Base-by-base conservation (phyloP, 1,140 invertebrate species). In the Dinothrombium tinctorium region DNA sequence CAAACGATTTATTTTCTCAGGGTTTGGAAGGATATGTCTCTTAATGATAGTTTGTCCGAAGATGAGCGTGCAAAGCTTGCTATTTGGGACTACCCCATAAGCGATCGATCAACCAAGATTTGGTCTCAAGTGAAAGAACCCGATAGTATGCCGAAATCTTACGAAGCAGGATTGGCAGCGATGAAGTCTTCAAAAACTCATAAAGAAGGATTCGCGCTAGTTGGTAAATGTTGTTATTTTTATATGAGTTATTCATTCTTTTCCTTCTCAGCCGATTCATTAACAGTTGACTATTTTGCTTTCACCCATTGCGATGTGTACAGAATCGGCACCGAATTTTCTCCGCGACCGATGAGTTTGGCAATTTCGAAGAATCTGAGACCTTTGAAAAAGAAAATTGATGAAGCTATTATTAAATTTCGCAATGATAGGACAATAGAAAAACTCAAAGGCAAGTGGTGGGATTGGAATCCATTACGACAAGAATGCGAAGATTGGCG, bases 21-120 rank as follows among this genome's bases (percentile, higher is more conserved):
- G 8, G 24, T 41, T 21, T 95, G 89, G 89, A 94, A 92, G 55
- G 78, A 90, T 46, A 86, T 95, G 75, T 89, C 82, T 22, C 60
- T 95, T 6, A 89, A 94, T 51, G 87, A 94, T 56, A 84, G 76
- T 41, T 57, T 94, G 15, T 72, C 69, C 6, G 78, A 84, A 26
- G 68, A 84, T 0, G 82, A 94, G 53, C 61, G 86, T 33, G 78
- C 86, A 0, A 83, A 90, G 56, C 56, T 95, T 11, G 87, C 89
- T 0, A 87, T 95, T 0, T 96, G 89, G 89, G 87, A 95, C 56
- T 96, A 95, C 59, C 89, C 90, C 0, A 83, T 94, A 0, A 87
- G 82, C 51, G 87, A 95, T 57, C 94, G 89, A 51, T 96, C 89
- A 57, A 94, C 84, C 2, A 95, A 95, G 58, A 89, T 96, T 72